Evolutionary conservation across 1,140 invertebrate genomes (phyloP).

Genomic region (Achroia grisella): DNA sequence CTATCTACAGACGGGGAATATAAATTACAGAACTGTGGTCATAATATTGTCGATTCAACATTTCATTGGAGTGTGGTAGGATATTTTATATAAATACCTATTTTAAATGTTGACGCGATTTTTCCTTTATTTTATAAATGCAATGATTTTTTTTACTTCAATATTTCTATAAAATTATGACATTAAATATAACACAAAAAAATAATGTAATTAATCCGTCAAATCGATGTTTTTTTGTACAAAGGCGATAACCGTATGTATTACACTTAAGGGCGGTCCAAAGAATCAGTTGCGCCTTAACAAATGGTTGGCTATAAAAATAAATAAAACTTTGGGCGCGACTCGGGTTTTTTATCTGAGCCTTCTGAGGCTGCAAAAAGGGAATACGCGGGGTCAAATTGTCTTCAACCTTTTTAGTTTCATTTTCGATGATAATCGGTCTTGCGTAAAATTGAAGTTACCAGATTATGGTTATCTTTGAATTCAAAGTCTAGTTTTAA

Average conservation of each 20-base stretch:
- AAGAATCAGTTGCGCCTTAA: conserved; percentile 30
- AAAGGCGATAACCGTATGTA: not conserved
- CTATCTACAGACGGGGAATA: no score
- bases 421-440: conserved; percentile 16
- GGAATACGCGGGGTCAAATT: conserved; percentile 23
- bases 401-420: conserved; percentile 13
- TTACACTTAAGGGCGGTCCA: conserved; percentile 1
- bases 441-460: conserved; percentile 17
- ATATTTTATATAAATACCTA: no score
- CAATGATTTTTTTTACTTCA: not conserved
- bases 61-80: no score
- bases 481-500: no score
- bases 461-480: not conserved
- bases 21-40: no score
- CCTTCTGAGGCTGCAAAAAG: conserved; percentile 13
- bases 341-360: conserved; percentile 18
- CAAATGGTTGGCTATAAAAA: conserved; percentile 33
- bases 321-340: conserved; percentile 32
- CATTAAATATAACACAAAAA: not conserved
- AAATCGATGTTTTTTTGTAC: no score
- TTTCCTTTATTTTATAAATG: no score
- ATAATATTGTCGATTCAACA: no score
- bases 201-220: no score
- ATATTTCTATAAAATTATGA: not conserved
- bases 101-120: no score